Conservation (phyloP, 2,888 invertebrate species). For the Mimachlamys varia region DNA sequence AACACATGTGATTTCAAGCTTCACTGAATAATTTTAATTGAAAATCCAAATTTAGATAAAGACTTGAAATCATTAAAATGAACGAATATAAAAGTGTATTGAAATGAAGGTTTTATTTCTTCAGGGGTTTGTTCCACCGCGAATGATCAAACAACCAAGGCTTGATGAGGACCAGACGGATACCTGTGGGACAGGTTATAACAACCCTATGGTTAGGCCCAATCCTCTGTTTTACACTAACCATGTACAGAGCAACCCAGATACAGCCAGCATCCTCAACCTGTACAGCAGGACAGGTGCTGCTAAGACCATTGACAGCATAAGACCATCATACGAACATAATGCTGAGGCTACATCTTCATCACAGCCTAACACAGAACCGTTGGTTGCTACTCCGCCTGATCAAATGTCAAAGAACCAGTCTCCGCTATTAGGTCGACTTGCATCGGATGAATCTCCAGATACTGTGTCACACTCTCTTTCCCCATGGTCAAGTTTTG, state of each 20-base stretch:
- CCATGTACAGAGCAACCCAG: not conserved
- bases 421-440: not conserved
- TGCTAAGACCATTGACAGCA: not conserved
- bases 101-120: slow-evolving; percentile 41
- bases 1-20: too few relatives aligned
- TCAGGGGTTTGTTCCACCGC: slow-evolving; percentile 71
- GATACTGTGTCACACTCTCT: not conserved
- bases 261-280: not conserved
- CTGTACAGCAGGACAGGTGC: not conserved
- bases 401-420: not conserved
- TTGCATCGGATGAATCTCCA: not conserved
- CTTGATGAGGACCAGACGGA: slow-evolving; percentile 22
- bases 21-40: too few relatives aligned
- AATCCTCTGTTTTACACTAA: not conserved
- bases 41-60: too few relatives aligned
- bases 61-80: too few relatives aligned
- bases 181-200: not conserved
- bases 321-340: not conserved
- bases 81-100: not conserved
- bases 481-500: slow-evolving; percentile 7
- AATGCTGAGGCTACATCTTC: not conserved
- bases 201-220: not conserved
- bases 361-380: not conserved
- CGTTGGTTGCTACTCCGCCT: not conserved
- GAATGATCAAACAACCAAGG: slow-evolving; percentile 58